Evolutionary conservation across 2,113 vertebrate genomes (phyloP), one percentile per base, ranked within the genome.

Genomic region (Camarhynchus parvulus): DNA sequence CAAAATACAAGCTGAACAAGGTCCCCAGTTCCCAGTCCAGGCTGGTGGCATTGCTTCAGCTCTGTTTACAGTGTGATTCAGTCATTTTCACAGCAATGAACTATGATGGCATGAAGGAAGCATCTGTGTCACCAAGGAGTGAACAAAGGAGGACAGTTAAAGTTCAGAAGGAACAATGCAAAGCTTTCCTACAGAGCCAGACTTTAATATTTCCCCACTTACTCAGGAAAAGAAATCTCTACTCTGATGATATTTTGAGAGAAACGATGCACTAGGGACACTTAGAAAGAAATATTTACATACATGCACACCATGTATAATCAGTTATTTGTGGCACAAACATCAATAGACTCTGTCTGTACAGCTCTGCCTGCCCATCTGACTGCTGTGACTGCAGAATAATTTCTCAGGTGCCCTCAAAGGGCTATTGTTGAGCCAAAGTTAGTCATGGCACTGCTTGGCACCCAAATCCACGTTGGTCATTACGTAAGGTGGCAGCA

Each of bases 331-430:
- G 69, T 73, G 80, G 31, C 72, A 87, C 42, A 63, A 91, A 69
- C 56, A 78, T 86, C 72, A 95, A 37, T 0, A 39, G 91, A 63
- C 78, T 21, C 75, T 42, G 63, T 89, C 89, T 86, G 52, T 24
- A 42, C 37, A 79, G 52, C 62, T 58, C 85, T 35, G 33, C 77
- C 24, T 7, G 30, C 68, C 93, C 93, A 82, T 89, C 83, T 83
- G 92, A 59, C 82, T 83, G 75, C 84, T 93, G 59, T 83, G 94
- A 91, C 82, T 94, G 76, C 88, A 89, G 94, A 96, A 81, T 92
- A 93, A 96, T 92, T 89, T 64, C 94, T 92, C 90, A 94, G 93
- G 95, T 95, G 90, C 83, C 92, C 94, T 94, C 94, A 97, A 96
- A 93, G 83, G 74, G 56, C 92, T 83, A 81, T 73, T 96, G 95